Evolutionary conservation across 2,888 invertebrate species (phyloP).

Genomic region (Teleiodes luculella): DNA sequence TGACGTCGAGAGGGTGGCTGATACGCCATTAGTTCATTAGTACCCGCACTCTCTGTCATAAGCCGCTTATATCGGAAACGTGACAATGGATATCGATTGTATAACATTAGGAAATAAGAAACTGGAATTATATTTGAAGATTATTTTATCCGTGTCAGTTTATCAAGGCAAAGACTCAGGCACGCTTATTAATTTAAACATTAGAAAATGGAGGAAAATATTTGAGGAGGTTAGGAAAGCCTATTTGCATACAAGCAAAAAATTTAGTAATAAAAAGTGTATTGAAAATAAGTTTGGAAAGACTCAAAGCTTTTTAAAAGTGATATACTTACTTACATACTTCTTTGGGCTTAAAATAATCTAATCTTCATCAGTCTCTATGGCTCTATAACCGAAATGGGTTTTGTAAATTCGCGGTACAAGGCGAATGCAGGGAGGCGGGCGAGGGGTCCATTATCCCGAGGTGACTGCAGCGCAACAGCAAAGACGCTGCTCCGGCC

Average conservation of each 20-base stretch:
- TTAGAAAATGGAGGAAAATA: too few species aligned
- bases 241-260: too few species aligned
- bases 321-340: too few species aligned
- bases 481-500: conserved; percentile 74
- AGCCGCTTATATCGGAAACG: conserved; percentile 20
- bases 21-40: conserved; percentile 75
- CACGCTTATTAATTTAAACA: too few species aligned
- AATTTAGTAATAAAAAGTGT: too few species aligned
- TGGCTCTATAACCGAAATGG: conserved; percentile 17
- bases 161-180: too few species aligned
- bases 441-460: conserved; percentile 66
- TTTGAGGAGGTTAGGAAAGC: too few species aligned
- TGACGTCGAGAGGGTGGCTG: conserved; percentile 46
- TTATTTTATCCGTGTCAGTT: not conserved
- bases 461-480: conserved; percentile 65
- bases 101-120: not conserved
- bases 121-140: not conserved
- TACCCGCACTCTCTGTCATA: conserved; percentile 51
- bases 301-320: too few species aligned
- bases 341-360: too few species aligned
- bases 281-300: too few species aligned
- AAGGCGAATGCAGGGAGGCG: conserved; percentile 23
- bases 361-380: conserved; percentile 20
- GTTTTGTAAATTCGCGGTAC: conserved; percentile 32
- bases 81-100: conserved; percentile 23